phyloP scores from a whole-genome alignment of 2,888 invertebrate species.

The Pseudococcus viburni region DNA sequence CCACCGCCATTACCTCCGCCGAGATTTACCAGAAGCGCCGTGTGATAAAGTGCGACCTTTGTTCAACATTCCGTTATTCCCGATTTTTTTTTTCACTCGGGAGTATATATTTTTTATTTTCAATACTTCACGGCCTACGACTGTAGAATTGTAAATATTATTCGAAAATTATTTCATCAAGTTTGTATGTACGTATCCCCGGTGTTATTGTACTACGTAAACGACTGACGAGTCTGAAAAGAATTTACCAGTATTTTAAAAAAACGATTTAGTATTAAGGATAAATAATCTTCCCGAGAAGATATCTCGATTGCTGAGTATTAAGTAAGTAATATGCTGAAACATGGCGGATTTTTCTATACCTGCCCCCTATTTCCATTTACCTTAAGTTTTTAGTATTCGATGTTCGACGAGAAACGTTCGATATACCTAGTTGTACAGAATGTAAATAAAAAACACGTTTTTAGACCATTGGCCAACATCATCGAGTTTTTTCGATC shows the following conservation, averaged over 20 bases:
- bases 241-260: slow-evolving; percentile 47
- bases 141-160: slow-evolving; percentile 53
- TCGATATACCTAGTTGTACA: background rate
- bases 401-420: background rate
- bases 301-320: slow-evolving; percentile 20
- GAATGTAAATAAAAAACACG: background rate
- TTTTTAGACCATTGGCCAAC: background rate
- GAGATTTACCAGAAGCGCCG: slow-evolving; percentile 66
- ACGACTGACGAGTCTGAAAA: slow-evolving; percentile 32
- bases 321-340: background rate
- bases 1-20: slow-evolving; percentile 67
- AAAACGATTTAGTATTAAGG: slow-evolving; percentile 36
- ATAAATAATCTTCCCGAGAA: slow-evolving; percentile 22
- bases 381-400: background rate
- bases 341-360: slow-evolving; percentile 16
- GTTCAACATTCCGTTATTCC: slow-evolving; percentile 10
- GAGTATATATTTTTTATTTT: slow-evolving; percentile 38
- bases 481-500: background rate
- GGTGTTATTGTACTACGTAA: slow-evolving; percentile 29
- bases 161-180: slow-evolving; percentile 31
- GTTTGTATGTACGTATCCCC: background rate
- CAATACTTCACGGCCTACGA: slow-evolving; percentile 48
- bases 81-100: background rate
- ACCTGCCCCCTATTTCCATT: background rate
- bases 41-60: slow-evolving; percentile 62